phyloP scores from a whole-genome alignment of 1,140 invertebrate genomes.

The Gerris buenoi region DNA sequence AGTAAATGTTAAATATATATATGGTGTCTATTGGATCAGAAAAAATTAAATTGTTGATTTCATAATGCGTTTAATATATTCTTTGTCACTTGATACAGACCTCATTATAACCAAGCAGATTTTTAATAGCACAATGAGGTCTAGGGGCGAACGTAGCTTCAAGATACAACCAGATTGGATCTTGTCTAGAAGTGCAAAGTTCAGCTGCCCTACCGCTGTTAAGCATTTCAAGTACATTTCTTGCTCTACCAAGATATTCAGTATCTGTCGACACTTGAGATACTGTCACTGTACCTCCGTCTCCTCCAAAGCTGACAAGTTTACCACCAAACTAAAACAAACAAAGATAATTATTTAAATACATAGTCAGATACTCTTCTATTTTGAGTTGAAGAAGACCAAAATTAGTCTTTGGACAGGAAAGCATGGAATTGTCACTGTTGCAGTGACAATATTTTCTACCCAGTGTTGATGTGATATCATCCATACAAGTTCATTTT shows the following conservation, averaged over 20 bases:
- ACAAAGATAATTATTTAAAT: conserved; percentile 11
- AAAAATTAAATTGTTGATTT: too few relatives aligned
- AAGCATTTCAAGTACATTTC: conserved; percentile 51
- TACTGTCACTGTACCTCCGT: conserved; percentile 34
- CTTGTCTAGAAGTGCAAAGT: conserved; percentile 61
- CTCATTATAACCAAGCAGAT: conserved; percentile 50
- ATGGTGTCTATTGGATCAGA: too few relatives aligned
- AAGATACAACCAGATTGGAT: conserved; percentile 58
- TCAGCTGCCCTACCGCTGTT: conserved; percentile 42
- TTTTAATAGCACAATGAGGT: conserved; percentile 34
- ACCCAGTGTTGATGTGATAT: too few relatives aligned
- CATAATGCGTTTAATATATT: too few relatives aligned
- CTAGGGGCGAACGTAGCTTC: conserved; percentile 68
- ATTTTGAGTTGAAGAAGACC: conserved; percentile 4
- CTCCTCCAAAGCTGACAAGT: conserved; percentile 53
- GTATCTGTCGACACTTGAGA: conserved; percentile 69
- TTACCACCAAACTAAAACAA: conserved; percentile 79
- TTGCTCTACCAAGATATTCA: conserved; percentile 57
- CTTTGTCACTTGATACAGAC: too few relatives aligned
- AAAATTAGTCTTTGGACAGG: too few relatives aligned
- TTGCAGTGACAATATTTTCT: too few relatives aligned
- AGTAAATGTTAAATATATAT: too few relatives aligned
- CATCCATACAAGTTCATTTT: too few relatives aligned
- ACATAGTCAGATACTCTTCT: conserved; percentile 4
- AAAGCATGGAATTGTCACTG: too few relatives aligned